Conservation (phyloP, 2,797 vertebrate genomes). For the Hypotaenidia okinawae region DNA sequence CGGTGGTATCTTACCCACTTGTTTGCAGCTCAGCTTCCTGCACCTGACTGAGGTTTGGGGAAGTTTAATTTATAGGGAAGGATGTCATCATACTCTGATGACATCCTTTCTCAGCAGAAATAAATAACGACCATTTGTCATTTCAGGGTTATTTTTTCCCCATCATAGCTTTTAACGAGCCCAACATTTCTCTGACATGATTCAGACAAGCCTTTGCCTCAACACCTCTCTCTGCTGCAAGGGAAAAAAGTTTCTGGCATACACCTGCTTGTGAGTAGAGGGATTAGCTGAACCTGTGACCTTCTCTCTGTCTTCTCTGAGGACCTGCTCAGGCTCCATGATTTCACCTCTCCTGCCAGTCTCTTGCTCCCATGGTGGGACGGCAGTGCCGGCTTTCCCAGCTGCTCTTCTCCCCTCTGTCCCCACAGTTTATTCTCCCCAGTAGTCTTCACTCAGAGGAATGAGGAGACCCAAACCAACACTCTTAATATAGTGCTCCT, state of each 20-base stretch:
- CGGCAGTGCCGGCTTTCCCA: not conserved
- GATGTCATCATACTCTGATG: fast-evolving
- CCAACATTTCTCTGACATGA: not conserved
- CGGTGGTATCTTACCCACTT: not conserved
- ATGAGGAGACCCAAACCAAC: too few species aligned
- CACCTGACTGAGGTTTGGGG: not conserved
- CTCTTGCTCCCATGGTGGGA: fast-evolving
- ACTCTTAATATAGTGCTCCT: too few species aligned
- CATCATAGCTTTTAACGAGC: not conserved
- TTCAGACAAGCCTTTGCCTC: not conserved
- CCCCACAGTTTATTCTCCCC: not conserved
- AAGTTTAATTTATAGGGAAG: not conserved
- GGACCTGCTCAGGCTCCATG: fast-evolving
- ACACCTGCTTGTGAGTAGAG: not conserved
- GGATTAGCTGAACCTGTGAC: not conserved
- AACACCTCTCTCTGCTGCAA: not conserved
- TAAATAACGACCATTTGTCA: not conserved
- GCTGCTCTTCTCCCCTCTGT: not conserved
- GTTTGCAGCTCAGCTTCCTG: not conserved
- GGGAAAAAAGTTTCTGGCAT: not conserved
- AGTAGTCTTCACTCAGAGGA: too few species aligned
- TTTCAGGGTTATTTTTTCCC: not conserved
- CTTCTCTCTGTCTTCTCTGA: not conserved
- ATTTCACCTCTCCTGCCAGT: not conserved
- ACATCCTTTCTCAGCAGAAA: not conserved